These are phyloP conservation scores for Dynastes hyllus DNA, from an alignment of 2,888 invertebrate species.

Conservation along the genomic window DNA sequence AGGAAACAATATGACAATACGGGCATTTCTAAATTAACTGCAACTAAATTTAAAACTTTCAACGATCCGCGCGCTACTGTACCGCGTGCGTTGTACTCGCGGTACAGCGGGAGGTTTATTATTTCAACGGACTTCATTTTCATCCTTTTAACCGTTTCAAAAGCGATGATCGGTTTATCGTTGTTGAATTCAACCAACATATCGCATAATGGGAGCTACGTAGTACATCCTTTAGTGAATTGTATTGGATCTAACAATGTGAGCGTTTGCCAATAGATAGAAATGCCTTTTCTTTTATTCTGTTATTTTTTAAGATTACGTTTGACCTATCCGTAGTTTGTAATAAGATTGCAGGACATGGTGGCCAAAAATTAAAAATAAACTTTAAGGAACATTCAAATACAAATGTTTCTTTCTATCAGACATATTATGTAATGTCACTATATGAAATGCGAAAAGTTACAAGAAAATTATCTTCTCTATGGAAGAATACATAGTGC, in stretches of 20 bases:
- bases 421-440: too few relatives aligned
- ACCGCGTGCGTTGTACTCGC: constrained; percentile 6
- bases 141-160: constrained; percentile 29
- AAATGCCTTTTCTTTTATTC: too few relatives aligned
- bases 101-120: constrained; percentile 27
- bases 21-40: constrained; percentile 64
- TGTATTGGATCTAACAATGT: not conserved
- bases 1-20: constrained; percentile 67
- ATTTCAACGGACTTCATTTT: constrained; percentile 40
- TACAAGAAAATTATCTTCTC: too few relatives aligned
- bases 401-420: too few relatives aligned
- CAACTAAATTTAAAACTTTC: constrained; percentile 54
- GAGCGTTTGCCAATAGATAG: too few relatives aligned
- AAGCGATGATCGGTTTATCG: constrained; percentile 33
- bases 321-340: too few relatives aligned
- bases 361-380: too few relatives aligned
- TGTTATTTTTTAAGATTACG: too few relatives aligned
- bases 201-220: not conserved
- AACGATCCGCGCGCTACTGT: constrained; percentile 22
- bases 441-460: too few relatives aligned
- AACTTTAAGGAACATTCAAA: too few relatives aligned
- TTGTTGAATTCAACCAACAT: not conserved
- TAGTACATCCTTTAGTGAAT: not conserved
- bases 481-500: too few relatives aligned
- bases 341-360: too few relatives aligned